A percentile compares a stretch with the other conserved stretches of the same genome.
phyloP scores from a whole-genome alignment of 2,797 vertebrate genomes.

The Monodelphis domestica region DNA sequence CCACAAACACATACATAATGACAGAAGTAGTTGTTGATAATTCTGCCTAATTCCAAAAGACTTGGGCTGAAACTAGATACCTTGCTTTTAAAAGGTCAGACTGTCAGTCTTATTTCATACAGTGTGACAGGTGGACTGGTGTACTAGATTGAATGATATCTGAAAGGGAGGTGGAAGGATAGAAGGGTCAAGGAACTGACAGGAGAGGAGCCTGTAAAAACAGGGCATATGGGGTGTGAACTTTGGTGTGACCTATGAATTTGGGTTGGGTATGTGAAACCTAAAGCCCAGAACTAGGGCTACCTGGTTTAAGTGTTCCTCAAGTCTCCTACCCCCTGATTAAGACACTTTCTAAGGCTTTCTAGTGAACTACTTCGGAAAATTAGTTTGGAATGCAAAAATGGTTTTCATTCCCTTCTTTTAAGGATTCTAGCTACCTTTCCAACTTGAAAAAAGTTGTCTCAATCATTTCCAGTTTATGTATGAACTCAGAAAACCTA shows the following conservation, averaged over 20 bases:
- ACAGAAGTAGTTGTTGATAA: not conserved
- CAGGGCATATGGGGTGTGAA: not conserved
- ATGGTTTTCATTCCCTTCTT: slow-evolving; percentile 16
- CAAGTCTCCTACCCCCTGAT: not conserved
- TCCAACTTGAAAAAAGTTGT: slow-evolving; percentile 48
- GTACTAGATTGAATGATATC: not conserved
- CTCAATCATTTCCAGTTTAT: slow-evolving; percentile 45
- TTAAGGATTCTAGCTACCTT: slow-evolving; percentile 43
- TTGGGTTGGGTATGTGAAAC: not conserved
- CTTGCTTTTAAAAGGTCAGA: slow-evolving; percentile 8
- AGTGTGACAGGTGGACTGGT: slow-evolving; percentile 10
- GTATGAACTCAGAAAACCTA: slow-evolving; percentile 17
- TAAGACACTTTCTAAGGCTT: not conserved
- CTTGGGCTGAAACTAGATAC: not conserved
- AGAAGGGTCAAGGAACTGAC: slow-evolving; percentile 28
- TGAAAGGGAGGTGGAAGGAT: not conserved
- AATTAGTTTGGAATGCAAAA: slow-evolving; percentile 7
- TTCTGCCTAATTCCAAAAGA: slow-evolving; percentile 24
- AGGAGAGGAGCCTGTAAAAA: not conserved
- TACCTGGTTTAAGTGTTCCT: not conserved
- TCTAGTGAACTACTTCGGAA: not conserved
- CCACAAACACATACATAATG: not conserved
- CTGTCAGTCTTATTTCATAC: not conserved
- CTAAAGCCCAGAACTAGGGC: not conserved
- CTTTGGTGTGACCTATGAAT: not conserved